Base-by-base conservation (phyloP, 2,797 vertebrate genomes). In the Muscicapa striata region DNA sequence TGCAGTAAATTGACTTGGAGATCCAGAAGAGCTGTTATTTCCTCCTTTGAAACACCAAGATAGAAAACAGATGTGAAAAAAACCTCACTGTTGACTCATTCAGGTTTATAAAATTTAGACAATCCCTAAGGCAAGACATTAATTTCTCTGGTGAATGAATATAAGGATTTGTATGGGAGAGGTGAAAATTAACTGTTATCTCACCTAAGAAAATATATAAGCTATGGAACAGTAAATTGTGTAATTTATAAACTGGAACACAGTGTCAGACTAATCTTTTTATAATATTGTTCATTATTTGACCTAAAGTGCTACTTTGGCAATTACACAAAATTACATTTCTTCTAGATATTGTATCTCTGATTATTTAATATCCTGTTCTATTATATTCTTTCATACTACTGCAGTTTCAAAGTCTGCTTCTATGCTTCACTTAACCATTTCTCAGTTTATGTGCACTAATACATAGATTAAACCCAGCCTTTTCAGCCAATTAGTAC, bases 161-260 rank as follows among this genome's bases (percentile, higher is more conserved):
- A 74, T 6, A 41, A 58, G 51, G 26, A 69, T 81, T 91, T 85
- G 26, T 26, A 78, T 52, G 40, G 49, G 89, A 91, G 67, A 87
- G 27, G 54, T 83, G 61, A 93, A 94, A 96, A 95, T 86, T 80
- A 89, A 84, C 81, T 94, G 63, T 89, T 94, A 79, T 72, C 82
- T 89, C 93, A 93, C 80, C 43, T 58, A 67, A 87, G 63, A 95
- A 95, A 95, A 89, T 78, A 90, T 54, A 46, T 84, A 76, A 70
- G 49, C 64, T 78, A 41, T 11, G 22, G 67, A 93, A 93, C 16
- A 80, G 78, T 68, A 93, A 87, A 84, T 73, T 9, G 4, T 80
- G 23, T 84, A 24, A 63, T 87, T 94, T 81, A 85, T 90, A 84
- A 92, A 84, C 52, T 69, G 62, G 76, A 94, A 86, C 30, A 73